Conservation (phyloP, 1,140 invertebrate species). For the Ganaspis sp. region DNA sequence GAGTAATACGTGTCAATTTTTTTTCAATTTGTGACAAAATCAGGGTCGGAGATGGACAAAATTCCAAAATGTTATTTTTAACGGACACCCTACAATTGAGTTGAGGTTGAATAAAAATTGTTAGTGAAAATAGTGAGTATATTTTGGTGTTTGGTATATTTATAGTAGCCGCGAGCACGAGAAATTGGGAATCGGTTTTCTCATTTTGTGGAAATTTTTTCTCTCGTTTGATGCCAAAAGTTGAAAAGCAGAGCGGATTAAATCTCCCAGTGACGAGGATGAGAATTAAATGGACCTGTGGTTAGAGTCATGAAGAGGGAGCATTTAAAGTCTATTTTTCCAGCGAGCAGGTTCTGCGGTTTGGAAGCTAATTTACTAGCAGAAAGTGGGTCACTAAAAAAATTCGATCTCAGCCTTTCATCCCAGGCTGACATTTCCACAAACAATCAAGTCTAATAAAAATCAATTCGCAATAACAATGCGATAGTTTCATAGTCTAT, state of each 20-base stretch:
- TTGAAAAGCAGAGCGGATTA: constrained; percentile 13
- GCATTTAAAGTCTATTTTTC: constrained; percentile 19
- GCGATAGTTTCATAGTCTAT: too few relatives aligned
- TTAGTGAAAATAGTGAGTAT: too few relatives aligned
- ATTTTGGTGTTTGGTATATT: neutral
- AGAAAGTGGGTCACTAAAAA: neutral
- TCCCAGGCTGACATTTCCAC: neutral
- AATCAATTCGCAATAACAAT: neutral
- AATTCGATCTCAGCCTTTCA: neutral
- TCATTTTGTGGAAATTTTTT: neutral
- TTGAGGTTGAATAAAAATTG: too few relatives aligned
- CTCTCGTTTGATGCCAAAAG: constrained; percentile 13
- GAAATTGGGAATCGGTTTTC: neutral
- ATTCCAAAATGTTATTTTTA: too few relatives aligned
- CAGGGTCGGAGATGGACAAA: too few relatives aligned
- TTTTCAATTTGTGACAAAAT: too few relatives aligned
- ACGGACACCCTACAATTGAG: too few relatives aligned
- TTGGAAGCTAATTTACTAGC: constrained; percentile 12
- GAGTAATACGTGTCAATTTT: too few relatives aligned
- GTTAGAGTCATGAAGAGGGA: constrained; percentile 12
- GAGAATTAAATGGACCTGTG: constrained; percentile 8
- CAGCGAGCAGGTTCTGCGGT: constrained; percentile 8
- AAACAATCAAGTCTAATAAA: neutral
- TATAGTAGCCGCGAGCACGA: neutral
- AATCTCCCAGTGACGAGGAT: constrained; percentile 16